These are phyloP conservation scores for Carpatolechia fugitivella DNA, from an alignment of 2,888 invertebrate genomes.

Conservation along the genomic window DNA sequence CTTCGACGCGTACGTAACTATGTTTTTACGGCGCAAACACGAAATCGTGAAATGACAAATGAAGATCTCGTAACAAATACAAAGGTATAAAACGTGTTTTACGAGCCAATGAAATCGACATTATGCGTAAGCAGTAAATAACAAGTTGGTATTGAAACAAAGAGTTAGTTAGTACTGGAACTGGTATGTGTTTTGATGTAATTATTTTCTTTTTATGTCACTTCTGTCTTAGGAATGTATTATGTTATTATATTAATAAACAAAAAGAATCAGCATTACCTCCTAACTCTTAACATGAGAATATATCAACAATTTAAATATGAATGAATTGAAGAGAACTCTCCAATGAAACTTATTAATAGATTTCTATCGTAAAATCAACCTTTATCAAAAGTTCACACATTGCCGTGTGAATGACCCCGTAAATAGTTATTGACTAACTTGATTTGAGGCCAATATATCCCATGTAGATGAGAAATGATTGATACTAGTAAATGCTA, in stretches of 20 bases:
- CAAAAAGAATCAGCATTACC: too few species aligned
- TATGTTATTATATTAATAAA: not conserved
- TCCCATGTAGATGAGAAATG: too few species aligned
- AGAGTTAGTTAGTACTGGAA: not conserved
- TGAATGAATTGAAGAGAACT: too few species aligned
- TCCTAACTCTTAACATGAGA: too few species aligned
- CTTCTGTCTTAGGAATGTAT: not conserved
- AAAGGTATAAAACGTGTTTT: constrained; percentile 40
- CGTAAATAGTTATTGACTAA: too few species aligned
- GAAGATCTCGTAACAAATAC: constrained; percentile 43
- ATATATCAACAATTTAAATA: too few species aligned
- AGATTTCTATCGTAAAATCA: too few species aligned
- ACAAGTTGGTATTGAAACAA: constrained; percentile 36
- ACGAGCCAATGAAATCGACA: constrained; percentile 48
- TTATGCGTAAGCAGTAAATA: constrained; percentile 46
- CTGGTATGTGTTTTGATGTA: not conserved
- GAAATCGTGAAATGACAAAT: constrained; percentile 44
- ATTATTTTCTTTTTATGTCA: not conserved
- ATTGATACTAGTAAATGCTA: too few species aligned
- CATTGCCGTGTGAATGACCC: too few species aligned
- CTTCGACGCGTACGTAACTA: not conserved
- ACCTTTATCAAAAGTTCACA: too few species aligned
- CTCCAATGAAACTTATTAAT: too few species aligned
- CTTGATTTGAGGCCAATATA: too few species aligned
- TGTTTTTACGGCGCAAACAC: constrained; percentile 25